These are phyloP conservation scores for Cephalopterus ornatus DNA, from an alignment of 2,113 vertebrate genomes.

Conservation along the genomic window DNA sequence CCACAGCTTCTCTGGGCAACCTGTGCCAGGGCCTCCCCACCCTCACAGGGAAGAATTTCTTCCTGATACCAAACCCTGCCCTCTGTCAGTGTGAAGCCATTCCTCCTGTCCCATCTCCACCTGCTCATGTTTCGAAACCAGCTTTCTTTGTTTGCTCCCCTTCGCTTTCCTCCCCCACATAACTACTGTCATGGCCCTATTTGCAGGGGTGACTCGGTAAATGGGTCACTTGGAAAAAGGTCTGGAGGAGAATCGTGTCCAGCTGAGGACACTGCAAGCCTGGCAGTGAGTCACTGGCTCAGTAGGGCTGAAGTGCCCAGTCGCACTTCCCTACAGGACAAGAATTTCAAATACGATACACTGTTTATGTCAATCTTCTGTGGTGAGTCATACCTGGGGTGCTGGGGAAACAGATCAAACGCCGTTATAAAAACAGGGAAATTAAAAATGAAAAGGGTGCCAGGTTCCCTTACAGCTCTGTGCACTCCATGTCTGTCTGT, in stretches of 20 bases:
- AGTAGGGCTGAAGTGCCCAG: not conserved
- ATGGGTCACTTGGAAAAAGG: not conserved
- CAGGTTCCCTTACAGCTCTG: not conserved
- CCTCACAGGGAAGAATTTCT: not conserved
- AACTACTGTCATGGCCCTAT: fast-evolving
- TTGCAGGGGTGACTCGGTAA: not conserved
- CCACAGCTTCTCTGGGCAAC: not conserved
- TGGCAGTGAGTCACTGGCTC: not conserved
- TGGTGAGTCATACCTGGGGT: not conserved
- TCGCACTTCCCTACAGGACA: not conserved
- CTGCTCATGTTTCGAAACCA: not conserved
- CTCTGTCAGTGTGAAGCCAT: not conserved
- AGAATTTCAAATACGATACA: not conserved
- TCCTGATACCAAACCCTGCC: not conserved
- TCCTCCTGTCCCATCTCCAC: not conserved
- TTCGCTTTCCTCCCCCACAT: not conserved
- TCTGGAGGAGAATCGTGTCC: not conserved
- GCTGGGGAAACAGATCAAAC: not conserved
- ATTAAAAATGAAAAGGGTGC: not conserved
- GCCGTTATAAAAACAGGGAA: not conserved
- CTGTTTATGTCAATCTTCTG: not conserved
- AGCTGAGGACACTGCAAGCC: not conserved
- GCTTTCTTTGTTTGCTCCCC: not conserved
- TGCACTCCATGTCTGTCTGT: not conserved
- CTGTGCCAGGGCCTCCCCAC: not conserved